Base-by-base conservation (phyloP, 2,113 vertebrate species). In the Oncorhynchus kisutch region DNA sequence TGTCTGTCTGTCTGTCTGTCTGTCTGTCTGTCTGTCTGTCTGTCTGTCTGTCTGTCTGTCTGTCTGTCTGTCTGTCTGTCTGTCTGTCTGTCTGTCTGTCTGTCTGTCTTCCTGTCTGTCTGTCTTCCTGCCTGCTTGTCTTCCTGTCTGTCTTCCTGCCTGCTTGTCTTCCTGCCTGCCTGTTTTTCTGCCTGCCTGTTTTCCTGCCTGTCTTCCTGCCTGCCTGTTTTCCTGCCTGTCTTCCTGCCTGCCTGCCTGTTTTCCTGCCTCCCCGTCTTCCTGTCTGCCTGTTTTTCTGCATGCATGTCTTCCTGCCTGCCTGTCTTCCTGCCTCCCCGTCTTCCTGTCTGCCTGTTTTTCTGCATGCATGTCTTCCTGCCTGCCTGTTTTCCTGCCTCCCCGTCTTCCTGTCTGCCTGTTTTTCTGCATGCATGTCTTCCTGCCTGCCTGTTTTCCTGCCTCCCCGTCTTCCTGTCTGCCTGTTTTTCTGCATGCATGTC, bases 391-490 rank as follows among this genome's bases (percentile, higher is more conserved):
- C 59, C 29, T 31, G 68, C 69, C 24, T 70, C 34, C 75, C 3
- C 34, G 16, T 20, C 9, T 83, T 31, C 29, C 39, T 14, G 45
- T 59, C 65, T 68, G 49, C 51, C 13, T 48, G 54, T 70, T 8
- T 11, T 1, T 11, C 39, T 16, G 27, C 4, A 22, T 25, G 13
- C 78, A 24, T 73, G 49, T 49, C 66, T 81, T 66, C 16, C 14
- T 69, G 20, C 16, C 27, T 62, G 80, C 80, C 14, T 73, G 3
- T 76, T 70, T 78, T 59, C 31, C 16, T 48, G 51, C 72, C 73
- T 75, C 57, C 59, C 66, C 72, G 34, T 70, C 34, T 45, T 45
- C 39, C 39, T 1, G 16, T 13, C 27, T 62, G 80, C 81, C 14
- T 73, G 3, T 76, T 70, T 77, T 9, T 8, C 8, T 48, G 14